Percentiles rank a stretch among this genome's conserved stretches.
Conservation (phyloP, 2,797 vertebrate species). For the Semotilus atromaculatus region DNA sequence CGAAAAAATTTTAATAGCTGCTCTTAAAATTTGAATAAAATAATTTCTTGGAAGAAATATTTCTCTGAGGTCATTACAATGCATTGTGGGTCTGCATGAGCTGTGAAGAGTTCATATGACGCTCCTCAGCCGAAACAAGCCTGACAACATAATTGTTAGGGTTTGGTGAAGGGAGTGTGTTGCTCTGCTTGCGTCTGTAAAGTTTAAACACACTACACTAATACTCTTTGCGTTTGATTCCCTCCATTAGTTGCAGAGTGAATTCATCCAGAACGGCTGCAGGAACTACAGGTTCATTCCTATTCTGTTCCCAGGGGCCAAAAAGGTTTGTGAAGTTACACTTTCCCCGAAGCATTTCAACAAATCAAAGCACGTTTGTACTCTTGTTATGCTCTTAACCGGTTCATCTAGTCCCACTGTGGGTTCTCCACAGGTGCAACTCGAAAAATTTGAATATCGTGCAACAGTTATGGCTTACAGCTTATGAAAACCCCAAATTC, state of each 20-base stretch:
- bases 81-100: not conserved
- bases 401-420: not conserved
- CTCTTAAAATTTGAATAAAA: not conserved
- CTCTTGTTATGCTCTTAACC: not conserved
- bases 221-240: not conserved
- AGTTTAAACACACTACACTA: not conserved
- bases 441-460: no score
- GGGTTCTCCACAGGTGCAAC: not conserved
- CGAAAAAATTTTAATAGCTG: not conserved
- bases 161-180: not conserved
- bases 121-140: not conserved
- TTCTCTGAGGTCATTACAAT: not conserved
- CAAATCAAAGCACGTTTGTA: not conserved
- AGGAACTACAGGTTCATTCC: slow-evolving; percentile 86
- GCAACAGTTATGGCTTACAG: no score
- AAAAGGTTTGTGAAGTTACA: slow-evolving; percentile 69
- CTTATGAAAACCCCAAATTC: no score
- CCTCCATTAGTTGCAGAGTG: slow-evolving; percentile 79
- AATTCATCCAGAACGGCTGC: slow-evolving; percentile 86
- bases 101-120: not conserved
- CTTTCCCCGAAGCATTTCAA: not conserved
- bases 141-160: not conserved
- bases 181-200: not conserved
- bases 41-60: not conserved
- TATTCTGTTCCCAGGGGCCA: slow-evolving; percentile 81